A percentile compares a stretch with the other conserved stretches of the same genome.
These are phyloP conservation scores for Drosophila koepferae DNA, from an alignment of 2,888 invertebrate species.

Conservation along the genomic window DNA sequence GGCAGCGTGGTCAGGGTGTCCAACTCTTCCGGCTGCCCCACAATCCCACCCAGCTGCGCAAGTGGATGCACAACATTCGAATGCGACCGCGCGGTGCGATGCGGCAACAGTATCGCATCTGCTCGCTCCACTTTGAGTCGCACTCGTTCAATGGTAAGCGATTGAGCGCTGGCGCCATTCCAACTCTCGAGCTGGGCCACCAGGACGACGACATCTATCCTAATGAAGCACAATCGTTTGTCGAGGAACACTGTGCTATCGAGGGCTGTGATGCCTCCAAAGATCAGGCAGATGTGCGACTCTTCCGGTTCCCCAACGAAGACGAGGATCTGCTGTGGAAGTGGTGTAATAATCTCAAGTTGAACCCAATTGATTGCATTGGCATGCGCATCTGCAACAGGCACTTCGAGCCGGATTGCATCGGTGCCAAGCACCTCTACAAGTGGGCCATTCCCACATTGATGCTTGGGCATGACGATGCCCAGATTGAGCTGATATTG, in stretches of 20 bases:
- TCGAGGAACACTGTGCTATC: constrained; percentile 74
- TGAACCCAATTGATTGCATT: constrained; percentile 78
- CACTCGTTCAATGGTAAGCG: constrained; percentile 81
- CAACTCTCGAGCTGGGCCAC: constrained; percentile 78
- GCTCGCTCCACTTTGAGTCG: constrained; percentile 79
- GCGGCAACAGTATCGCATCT: constrained; percentile 76
- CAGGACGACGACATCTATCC: constrained; percentile 76
- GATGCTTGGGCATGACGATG: constrained; percentile 76
- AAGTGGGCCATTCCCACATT: constrained; percentile 81
- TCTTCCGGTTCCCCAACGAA: constrained; percentile 79
- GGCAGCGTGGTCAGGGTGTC: constrained; percentile 75
- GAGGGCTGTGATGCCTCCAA: constrained; percentile 72
- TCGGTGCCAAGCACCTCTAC: constrained; percentile 77
- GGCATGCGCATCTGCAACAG: constrained; percentile 82
- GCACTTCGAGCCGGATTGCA: constrained; percentile 79
- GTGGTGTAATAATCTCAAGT: constrained; percentile 82
- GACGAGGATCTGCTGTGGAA: constrained; percentile 82
- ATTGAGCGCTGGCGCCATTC: constrained; percentile 80
- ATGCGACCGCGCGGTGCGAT: constrained; percentile 70
- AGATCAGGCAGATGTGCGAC: constrained; percentile 74
- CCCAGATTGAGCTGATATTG: constrained; percentile 67
- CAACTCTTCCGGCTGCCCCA: constrained; percentile 80
- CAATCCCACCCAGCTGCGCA: constrained; percentile 71
- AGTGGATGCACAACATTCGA: constrained; percentile 81
- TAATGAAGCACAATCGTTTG: constrained; percentile 78